These are phyloP conservation scores for Drosophila erecta DNA, from an alignment of 1,140 invertebrate species.

Conservation along the genomic window DNA sequence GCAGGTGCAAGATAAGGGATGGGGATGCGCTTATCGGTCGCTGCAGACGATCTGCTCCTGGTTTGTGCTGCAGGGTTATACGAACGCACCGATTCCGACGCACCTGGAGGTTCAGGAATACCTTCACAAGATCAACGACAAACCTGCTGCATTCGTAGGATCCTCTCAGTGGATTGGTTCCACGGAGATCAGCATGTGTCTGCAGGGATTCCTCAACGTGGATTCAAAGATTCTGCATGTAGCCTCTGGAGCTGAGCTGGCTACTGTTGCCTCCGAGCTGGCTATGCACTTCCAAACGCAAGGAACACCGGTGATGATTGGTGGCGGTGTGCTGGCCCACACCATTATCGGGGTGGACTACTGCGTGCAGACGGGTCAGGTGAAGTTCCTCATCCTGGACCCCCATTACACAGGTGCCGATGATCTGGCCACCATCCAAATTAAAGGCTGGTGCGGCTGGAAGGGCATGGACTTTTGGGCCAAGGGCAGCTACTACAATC, in stretches of 20 bases:
- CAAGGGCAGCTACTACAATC: conserved; percentile 96
- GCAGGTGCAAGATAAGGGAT: conserved; percentile 97
- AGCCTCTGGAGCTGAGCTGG: conserved; percentile 93
- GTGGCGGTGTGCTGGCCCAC: conserved; percentile 98
- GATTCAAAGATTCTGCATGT: conserved; percentile 94
- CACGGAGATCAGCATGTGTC: conserved; percentile 96
- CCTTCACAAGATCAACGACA: conserved; percentile 97
- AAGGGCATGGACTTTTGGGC: conserved; percentile 96
- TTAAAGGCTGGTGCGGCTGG: conserved; percentile 97
- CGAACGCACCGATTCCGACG: conserved; percentile 91
- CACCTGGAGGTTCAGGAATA: conserved; percentile 96
- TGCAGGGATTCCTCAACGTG: conserved; percentile 93
- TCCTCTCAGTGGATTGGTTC: conserved; percentile 99
- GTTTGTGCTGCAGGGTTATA: conserved; percentile 97
- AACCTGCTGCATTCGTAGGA: conserved; percentile 93
- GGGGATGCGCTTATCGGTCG: conserved; percentile 99
- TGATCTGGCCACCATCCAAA: conserved; percentile 89
- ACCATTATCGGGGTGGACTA: conserved; percentile 98
- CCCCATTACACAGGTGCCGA: conserved; percentile 97
- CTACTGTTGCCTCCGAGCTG: conserved; percentile 92
- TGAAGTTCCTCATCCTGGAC: conserved; percentile 97
- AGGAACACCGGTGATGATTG: conserved; percentile 99
- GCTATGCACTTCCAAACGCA: conserved; percentile 95
- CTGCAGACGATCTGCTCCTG: conserved; percentile 98
- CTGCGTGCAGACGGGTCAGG: conserved; percentile 90